These are phyloP conservation scores for Cosmopolites sordidus DNA, from an alignment of 2,888 invertebrate species.

Conservation along the genomic window DNA sequence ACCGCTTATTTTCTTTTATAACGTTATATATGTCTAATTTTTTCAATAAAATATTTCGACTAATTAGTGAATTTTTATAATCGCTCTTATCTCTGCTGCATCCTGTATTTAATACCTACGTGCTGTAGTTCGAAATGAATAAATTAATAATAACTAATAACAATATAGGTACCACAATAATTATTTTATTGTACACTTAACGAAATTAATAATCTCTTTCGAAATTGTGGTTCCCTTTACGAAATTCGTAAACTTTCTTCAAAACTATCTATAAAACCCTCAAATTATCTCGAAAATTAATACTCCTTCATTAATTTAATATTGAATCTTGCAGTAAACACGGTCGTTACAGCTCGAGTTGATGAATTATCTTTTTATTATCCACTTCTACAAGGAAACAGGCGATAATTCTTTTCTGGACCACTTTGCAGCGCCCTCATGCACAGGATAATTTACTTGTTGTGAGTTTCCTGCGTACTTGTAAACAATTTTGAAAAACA, in stretches of 20 bases:
- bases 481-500: slow-evolving; percentile 19
- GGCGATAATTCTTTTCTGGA: slow-evolving; percentile 25
- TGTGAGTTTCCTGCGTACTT: slow-evolving; percentile 20
- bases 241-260: not conserved
- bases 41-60: no score
- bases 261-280: slow-evolving; percentile 2
- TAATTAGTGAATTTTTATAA: no score
- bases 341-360: slow-evolving; percentile 11
- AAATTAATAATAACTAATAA: no score
- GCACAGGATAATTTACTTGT: slow-evolving; percentile 24
- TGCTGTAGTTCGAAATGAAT: no score
- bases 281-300: slow-evolving; percentile 12
- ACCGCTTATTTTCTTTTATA: no score
- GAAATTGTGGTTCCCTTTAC: not conserved
- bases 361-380: slow-evolving; percentile 27
- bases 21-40: no score
- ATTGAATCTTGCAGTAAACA: slow-evolving; percentile 23
- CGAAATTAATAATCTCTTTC: no score
- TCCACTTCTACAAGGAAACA: slow-evolving; percentile 20
- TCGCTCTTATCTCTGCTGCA: no score
- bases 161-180: no score
- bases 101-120: no score
- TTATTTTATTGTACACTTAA: no score
- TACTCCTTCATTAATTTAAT: slow-evolving; percentile 21
- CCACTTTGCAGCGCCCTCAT: slow-evolving; percentile 24